Evolutionary conservation across 2,113 vertebrate genomes (phyloP), one percentile per base, ranked within the genome.

Genomic region (Vanacampus margaritifer): DNA sequence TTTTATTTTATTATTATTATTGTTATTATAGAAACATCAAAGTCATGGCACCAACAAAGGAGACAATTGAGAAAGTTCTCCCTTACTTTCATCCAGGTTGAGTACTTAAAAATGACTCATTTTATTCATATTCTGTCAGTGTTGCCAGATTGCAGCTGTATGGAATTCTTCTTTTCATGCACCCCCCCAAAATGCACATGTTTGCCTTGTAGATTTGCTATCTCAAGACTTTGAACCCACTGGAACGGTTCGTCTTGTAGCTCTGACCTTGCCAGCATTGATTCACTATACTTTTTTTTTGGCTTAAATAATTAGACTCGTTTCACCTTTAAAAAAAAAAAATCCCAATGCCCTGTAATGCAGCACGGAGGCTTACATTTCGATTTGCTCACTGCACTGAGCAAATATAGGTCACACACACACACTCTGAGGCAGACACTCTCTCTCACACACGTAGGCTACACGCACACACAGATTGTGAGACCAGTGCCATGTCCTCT

Each of bases 351-450:
- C 60, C 60, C 64, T 1, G 65, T 43, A 39, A 68, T 65, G 78
- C 67, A 63, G 64, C 58, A 37, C 50, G 12, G 59, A 59, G 41
- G 63, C 46, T 58, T 43, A 12, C 64, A 60, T 8, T 79, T 74
- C 73, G 51, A 72, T 79, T 67, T 66, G 57, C 64, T 76, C 45
- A 72, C 71, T 35, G 73, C 57, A 54, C 80, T 23, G n/a, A 58
- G 62, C 67, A 73, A 78, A 87, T 82, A 81, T 85, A 84, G 84
- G 82, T 84, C 82, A 84, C 65, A 62, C 78, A 70, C 68, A 24
- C 26, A n/a, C 64, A 28, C 35, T 17, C 28, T 0, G 6, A 11
- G 6, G 1, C 17, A 17, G 13, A 2, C 56, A 7, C 56, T 2
- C 28, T 9, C 56, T 21, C 53, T 12, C 53, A 28, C 48, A 48